Conservation (phyloP, 2,797 vertebrate species). For the Acipenser ruthenus region DNA sequence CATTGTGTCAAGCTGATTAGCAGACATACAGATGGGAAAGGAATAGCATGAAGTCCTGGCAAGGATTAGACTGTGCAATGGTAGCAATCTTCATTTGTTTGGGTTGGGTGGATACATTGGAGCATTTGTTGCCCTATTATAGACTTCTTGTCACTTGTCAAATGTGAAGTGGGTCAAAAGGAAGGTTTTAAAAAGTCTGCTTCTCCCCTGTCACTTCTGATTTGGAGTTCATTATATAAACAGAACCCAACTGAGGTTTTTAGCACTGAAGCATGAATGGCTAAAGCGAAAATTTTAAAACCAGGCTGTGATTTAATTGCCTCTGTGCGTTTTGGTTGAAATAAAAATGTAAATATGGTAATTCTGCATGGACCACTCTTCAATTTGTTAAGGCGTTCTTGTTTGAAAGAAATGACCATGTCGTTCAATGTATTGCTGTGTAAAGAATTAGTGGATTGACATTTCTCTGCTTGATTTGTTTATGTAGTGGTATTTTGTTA, state of each 20-base stretch:
- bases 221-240: constrained; percentile 43
- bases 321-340: background rate
- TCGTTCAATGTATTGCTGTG: no score
- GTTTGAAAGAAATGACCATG: no score
- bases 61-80: constrained; percentile 43
- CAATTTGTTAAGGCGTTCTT: no score
- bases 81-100: constrained; percentile 54
- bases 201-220: constrained; percentile 41
- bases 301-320: constrained; percentile 38
- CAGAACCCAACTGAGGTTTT: constrained; percentile 48
- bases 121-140: constrained; percentile 60
- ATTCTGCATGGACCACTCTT: no score
- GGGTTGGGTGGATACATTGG: constrained; percentile 67
- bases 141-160: constrained; percentile 57
- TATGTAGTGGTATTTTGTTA: no score
- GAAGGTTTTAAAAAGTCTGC: constrained; percentile 38
- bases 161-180: constrained; percentile 58
- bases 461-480: no score
- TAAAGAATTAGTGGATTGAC: no score
- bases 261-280: constrained; percentile 38
- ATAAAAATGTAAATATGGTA: no score
- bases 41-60: constrained; percentile 23
- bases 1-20: constrained; percentile 56
- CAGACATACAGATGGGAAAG: constrained; percentile 38
- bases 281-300: constrained; percentile 25